Percentiles rank a stretch among this genome's conserved stretches.
Conservation (phyloP, 2,888 invertebrate species). For the Agriopis marginaria region DNA sequence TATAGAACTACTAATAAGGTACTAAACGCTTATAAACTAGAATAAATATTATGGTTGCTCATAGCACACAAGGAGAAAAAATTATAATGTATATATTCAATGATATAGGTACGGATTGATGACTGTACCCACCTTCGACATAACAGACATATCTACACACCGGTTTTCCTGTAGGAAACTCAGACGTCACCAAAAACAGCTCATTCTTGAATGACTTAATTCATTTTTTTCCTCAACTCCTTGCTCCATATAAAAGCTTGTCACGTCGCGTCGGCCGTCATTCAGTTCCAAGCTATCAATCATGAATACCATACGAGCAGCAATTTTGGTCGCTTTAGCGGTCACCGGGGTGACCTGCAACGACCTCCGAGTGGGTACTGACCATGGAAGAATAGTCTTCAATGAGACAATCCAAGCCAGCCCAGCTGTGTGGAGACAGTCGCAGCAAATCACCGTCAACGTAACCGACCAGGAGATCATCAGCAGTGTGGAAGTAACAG, state of each 20-base stretch:
- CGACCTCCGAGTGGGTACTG: conserved; percentile 64
- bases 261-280: conserved; percentile 49
- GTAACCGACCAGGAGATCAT: conserved; percentile 66
- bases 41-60: too few relatives aligned
- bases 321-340: conserved; percentile 53
- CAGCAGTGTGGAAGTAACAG: conserved; percentile 64
- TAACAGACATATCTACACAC: conserved; percentile 12
- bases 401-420: conserved; percentile 68
- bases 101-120: conserved; percentile 44
- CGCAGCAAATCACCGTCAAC: conserved; percentile 63
- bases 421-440: conserved; percentile 72
- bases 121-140: conserved; percentile 50
- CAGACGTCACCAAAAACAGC: conserved; percentile 65
- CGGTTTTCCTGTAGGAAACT: conserved; percentile 77
- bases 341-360: conserved; percentile 57
- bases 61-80: too few relatives aligned
- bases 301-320: conserved; percentile 55
- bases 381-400: conserved; percentile 63
- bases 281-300: conserved; percentile 50
- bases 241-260: conserved; percentile 66
- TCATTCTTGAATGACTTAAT: conserved; percentile 54
- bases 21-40: too few relatives aligned
- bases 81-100: neutral
- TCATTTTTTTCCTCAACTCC: conserved; percentile 69
- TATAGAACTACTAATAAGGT: too few relatives aligned